phyloP scores from a whole-genome alignment of 1,140 invertebrate species.

The Sycobia sp. region DNA sequence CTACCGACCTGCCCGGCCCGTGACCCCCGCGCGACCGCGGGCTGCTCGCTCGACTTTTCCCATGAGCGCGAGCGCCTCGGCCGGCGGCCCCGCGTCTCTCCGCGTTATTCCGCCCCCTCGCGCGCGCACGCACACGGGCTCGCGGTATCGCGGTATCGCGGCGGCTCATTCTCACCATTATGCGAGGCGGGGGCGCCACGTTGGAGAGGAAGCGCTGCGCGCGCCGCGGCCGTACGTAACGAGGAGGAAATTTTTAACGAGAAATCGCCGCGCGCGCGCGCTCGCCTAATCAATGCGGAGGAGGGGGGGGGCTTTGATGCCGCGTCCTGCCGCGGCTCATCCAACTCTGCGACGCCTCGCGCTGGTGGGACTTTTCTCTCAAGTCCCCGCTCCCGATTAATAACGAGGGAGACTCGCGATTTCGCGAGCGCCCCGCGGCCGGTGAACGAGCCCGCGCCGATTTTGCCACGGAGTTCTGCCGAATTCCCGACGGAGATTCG shows the following conservation, averaged over 20 bases:
- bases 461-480: too few relatives aligned
- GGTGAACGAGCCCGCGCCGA: too few relatives aligned
- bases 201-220: not conserved
- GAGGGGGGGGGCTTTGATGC: not conserved
- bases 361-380: constrained; percentile 24
- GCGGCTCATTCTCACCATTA: constrained; percentile 35
- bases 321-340: not conserved
- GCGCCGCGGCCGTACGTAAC: not conserved
- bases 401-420: not conserved
- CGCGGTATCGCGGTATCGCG: not conserved
- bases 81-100: constrained; percentile 36
- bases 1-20: too few relatives aligned
- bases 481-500: too few relatives aligned
- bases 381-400: not conserved
- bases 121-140: too few relatives aligned
- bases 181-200: constrained; percentile 1
- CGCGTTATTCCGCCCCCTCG: too few relatives aligned
- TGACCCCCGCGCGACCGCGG: not conserved
- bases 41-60: constrained; percentile 28
- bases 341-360: not conserved
- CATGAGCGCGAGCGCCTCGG: constrained; percentile 39
- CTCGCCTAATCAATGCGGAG: too few relatives aligned
- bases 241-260: constrained; percentile 2
- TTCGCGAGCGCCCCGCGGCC: not conserved
- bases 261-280: not conserved